Conservation (phyloP, 1,140 invertebrate species). For the Planococcus citri region DNA sequence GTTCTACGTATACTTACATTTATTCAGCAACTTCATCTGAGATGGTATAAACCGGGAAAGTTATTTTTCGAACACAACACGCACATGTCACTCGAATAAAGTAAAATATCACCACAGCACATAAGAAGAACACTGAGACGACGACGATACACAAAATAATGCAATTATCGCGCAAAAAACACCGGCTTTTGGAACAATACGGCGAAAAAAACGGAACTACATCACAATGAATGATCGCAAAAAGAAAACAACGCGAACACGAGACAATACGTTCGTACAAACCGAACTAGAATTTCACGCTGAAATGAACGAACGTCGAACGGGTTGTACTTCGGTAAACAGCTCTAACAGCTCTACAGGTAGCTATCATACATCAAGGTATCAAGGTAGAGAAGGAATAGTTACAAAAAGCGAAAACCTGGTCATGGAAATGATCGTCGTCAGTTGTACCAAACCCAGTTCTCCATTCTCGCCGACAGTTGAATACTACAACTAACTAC, state of each 20-base stretch:
- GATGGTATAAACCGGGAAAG: background rate
- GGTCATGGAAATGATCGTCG: background rate
- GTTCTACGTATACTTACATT: background rate
- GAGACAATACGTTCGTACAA: background rate
- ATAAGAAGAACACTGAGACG: background rate
- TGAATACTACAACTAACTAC: background rate
- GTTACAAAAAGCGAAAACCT: constrained; percentile 6
- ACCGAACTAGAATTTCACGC: background rate
- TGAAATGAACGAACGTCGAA: background rate
- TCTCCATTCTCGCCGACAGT: background rate
- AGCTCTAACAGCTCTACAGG: no score
- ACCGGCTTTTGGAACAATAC: background rate
- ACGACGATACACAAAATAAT: background rate
- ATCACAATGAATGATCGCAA: no score
- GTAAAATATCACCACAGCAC: background rate
- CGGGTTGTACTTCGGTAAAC: background rate
- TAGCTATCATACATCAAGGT: background rate
- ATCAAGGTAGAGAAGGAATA: no score
- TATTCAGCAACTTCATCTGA: background rate
- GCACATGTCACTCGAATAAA: background rate
- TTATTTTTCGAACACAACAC: background rate
- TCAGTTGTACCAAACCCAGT: background rate
- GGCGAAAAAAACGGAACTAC: no score
- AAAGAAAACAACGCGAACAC: no score
- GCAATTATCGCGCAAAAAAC: background rate